Percentiles rank a stretch among this genome's conserved stretches.
Evolutionary conservation across 2,113 vertebrate species (phyloP).

Genomic region (Pteruthius melanotis): DNA sequence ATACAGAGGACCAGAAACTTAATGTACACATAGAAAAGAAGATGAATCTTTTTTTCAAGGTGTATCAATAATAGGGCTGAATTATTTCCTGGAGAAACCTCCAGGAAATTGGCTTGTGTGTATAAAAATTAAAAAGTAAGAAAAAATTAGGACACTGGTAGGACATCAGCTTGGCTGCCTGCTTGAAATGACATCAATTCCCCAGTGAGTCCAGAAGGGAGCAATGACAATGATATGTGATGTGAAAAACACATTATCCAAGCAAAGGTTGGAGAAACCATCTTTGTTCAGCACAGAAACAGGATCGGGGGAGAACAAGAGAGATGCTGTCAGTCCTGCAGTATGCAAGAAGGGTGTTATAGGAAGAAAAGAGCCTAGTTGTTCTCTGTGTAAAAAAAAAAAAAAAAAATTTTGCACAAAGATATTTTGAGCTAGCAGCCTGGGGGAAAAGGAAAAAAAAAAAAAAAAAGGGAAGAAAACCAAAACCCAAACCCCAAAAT

Average conservation of each 20-base stretch:
- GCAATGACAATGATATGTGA: background rate
- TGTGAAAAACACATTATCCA: background rate
- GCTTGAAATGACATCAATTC: background rate
- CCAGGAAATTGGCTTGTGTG: background rate
- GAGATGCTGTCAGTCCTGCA: background rate
- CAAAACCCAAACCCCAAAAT: background rate
- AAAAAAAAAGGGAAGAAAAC: background rate
- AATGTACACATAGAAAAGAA: background rate
- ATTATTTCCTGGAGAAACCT: background rate
- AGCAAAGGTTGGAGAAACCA: background rate
- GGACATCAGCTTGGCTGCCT: background rate
- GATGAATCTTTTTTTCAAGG: background rate
- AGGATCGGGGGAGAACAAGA: background rate
- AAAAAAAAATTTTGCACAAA: background rate
- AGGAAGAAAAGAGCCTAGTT: background rate
- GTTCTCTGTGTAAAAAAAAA: too few species aligned
- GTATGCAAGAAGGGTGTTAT: background rate
- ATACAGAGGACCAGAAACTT: background rate
- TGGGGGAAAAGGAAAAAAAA: background rate
- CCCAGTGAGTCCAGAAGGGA: background rate
- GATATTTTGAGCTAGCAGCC: background rate
- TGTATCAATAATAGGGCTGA: background rate
- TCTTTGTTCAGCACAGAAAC: background rate
- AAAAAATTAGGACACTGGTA: background rate
- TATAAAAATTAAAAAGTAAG: background rate